Base-by-base conservation (phyloP, 2,113 vertebrate species). In the Dipodomys spectabilis region DNA sequence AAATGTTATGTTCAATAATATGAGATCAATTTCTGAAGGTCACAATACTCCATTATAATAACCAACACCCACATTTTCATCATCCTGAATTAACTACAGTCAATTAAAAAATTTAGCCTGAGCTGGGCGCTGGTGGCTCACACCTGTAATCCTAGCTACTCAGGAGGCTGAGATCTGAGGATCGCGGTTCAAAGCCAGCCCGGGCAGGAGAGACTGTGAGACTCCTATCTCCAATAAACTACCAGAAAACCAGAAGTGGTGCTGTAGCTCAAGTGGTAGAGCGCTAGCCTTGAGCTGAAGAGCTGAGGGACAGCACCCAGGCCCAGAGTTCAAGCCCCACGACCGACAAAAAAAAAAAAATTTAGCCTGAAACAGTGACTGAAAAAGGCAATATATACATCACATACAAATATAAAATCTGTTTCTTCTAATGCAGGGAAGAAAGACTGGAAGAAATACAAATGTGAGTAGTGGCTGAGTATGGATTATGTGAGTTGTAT, bases 341-440 rank as follows among this genome's bases (percentile, higher is more conserved):
- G n/a, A n/a, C n/a, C n/a, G n/a, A n/a, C n/a, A n/a, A n/a, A n/a
- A n/a, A n/a, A n/a, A n/a, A 79, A 94, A 91, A 88, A 35, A 16
- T 27, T 82, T 82, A 69, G 69, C 49, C 18, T 39, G 0, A 28
- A 80, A 87, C 16, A 89, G 32, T 35, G 73, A 90, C 20, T n/a
- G 28, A 88, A 77, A 86, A 82, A 72, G 19, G 23, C n/a, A 72
- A 75, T 67, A 73, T 68, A 82, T 30, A 91, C 78, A 88, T 67
- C 27, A 67, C 6, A 94, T 65, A 84, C 45, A 71, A 62, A 39
- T 45, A 22, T 62, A 79, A 71, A 71, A 30, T 16, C 0, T 83
- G 49, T 44, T 30, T 49, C 28, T 69, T 53, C 74, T 69, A 72
- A 82, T 30, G 8, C 65, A 72, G 1, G 83, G 73, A 39, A 49